Evolutionary conservation across 2,113 vertebrate genomes (phyloP).

Genomic region (Otolemur garnettii): DNA sequence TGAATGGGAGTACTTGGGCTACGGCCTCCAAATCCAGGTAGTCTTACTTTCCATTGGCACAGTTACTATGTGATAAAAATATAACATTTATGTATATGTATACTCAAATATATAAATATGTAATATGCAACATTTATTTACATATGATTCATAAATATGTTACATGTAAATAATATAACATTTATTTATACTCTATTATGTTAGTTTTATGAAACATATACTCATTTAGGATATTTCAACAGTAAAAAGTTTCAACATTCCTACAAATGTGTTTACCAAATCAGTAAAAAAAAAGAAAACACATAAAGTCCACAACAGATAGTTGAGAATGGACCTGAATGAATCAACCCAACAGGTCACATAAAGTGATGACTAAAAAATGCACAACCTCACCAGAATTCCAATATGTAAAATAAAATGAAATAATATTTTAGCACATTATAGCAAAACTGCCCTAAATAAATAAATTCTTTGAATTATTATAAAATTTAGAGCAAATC

Average conservation of each 20-base stretch:
- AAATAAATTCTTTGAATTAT: not conserved
- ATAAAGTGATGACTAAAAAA: not conserved
- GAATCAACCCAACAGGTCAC: not conserved
- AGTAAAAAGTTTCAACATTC: slow-evolving; percentile 20
- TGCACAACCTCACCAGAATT: not conserved
- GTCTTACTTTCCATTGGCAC: not conserved
- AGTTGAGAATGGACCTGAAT: not conserved
- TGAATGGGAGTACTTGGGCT: not conserved
- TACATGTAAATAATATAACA: not conserved
- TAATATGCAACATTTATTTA: not conserved
- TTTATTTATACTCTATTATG: not conserved
- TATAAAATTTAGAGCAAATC: slow-evolving; percentile 39
- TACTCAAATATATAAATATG: not conserved
- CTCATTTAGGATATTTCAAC: not conserved
- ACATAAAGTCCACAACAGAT: not conserved
- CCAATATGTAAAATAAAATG: slow-evolving; percentile 24
- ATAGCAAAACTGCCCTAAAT: not conserved
- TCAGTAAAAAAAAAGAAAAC: not conserved
- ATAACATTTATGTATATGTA: slow-evolving; percentile 19
- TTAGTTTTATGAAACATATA: slow-evolving; percentile 8
- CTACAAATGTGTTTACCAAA: not conserved
- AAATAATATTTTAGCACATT: not conserved
- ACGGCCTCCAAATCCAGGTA: not conserved
- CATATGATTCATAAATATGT: not conserved
- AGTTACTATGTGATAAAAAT: slow-evolving; percentile 10